Conservation (phyloP, 2,113 vertebrate genomes). For the Nyctibius bracteatus region DNA sequence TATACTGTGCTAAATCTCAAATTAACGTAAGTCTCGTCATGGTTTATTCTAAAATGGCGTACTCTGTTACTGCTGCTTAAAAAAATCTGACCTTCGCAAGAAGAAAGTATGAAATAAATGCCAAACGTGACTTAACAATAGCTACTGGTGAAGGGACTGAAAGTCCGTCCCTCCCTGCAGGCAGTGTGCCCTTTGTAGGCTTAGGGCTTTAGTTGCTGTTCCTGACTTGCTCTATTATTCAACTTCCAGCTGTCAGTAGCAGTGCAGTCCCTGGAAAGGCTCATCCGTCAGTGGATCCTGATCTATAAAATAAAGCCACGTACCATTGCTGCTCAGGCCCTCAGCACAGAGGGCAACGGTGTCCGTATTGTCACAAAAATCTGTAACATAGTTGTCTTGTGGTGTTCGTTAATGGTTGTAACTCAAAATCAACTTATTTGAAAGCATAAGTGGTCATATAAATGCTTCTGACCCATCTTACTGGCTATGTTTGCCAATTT, state of each 20-base stretch:
- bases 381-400: background rate
- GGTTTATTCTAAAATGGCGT: background rate
- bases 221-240: background rate
- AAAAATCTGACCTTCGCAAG: background rate
- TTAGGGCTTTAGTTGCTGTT: background rate
- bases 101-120: background rate
- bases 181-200: background rate
- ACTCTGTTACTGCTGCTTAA: background rate
- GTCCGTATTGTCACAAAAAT: background rate
- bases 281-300: background rate
- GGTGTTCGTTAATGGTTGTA: background rate
- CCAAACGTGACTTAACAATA: background rate
- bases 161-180: background rate
- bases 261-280: background rate
- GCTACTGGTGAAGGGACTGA: background rate
- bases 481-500: too few relatives aligned
- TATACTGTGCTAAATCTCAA: background rate
- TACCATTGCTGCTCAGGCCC: background rate
- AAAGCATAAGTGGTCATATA: fast-evolving
- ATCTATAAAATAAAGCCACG: background rate
- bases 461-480: background rate
- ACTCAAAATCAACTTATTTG: background rate
- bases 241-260: background rate
- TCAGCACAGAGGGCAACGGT: fast-evolving
- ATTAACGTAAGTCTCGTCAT: background rate